phyloP scores from a whole-genome alignment of 2,113 vertebrate species.

The Dinomys branickii region DNA sequence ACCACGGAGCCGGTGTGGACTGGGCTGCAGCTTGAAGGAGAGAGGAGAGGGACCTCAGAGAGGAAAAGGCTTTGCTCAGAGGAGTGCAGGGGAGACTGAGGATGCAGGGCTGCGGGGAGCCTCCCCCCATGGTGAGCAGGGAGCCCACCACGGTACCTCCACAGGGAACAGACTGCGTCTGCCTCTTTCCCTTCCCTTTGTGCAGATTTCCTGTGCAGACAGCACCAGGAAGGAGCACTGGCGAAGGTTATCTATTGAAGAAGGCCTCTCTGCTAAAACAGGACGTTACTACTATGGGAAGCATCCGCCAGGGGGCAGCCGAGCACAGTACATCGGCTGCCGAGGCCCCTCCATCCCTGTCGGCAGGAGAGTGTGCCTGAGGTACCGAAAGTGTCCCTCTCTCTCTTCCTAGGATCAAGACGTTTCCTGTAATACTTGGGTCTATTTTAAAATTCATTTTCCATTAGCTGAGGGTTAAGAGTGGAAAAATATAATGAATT shows the following conservation, averaged over 20 bases:
- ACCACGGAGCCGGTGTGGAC: neutral
- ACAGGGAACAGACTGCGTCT: neutral
- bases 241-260: conserved; percentile 46
- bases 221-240: neutral
- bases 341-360: neutral
- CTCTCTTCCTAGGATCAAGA: neutral
- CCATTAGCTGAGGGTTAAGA: neutral
- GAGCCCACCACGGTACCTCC: neutral
- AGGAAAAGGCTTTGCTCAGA: neutral
- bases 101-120: neutral
- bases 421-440: neutral
- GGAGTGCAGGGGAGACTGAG: neutral
- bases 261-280: neutral
- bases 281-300: rapidly evolving
- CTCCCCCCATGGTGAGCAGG: neutral
- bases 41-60: neutral
- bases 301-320: conserved; percentile 51
- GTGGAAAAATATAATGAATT: neutral
- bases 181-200: neutral
- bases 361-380: neutral
- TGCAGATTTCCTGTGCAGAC: conserved; percentile 62
- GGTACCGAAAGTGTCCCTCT: neutral
- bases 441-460: conserved; percentile 4
- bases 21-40: neutral
- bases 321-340: neutral